Evolutionary conservation across 2,797 vertebrate genomes (phyloP).

Genomic region (Cheirogaleus major): DNA sequence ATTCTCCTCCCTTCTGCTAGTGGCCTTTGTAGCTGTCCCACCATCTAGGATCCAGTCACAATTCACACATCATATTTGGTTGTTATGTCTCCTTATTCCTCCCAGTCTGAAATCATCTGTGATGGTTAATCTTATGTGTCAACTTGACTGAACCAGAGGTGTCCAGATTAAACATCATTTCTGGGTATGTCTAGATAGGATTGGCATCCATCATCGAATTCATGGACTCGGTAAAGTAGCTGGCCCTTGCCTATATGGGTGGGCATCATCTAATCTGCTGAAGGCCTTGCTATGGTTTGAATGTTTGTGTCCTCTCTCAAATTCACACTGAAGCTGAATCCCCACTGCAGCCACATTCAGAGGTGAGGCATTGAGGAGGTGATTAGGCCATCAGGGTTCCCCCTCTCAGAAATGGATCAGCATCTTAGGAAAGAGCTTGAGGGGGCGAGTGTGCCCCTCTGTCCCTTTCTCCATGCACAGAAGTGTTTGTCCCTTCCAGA

Average conservation of each 20-base stretch:
- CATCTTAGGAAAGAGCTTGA: not conserved
- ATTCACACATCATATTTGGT: not conserved
- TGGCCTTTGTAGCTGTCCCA: not conserved
- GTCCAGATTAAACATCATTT: not conserved
- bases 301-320: not conserved
- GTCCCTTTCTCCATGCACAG: not conserved
- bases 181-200: not conserved
- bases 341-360: too few species aligned
- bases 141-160: too few species aligned
- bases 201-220: not conserved
- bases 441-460: not conserved
- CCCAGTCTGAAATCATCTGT: not conserved
- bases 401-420: not conserved
- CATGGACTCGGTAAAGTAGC: not conserved
- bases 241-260: not conserved
- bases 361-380: not conserved
- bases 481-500: not conserved
- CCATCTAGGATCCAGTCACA: not conserved
- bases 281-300: not conserved
- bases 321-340: not conserved
- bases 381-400: not conserved
- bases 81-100: not conserved
- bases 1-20: not conserved
- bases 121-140: not conserved
- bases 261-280: not conserved